phyloP scores from a whole-genome alignment of 1,140 invertebrate genomes.

The Littorina saxatilis region DNA sequence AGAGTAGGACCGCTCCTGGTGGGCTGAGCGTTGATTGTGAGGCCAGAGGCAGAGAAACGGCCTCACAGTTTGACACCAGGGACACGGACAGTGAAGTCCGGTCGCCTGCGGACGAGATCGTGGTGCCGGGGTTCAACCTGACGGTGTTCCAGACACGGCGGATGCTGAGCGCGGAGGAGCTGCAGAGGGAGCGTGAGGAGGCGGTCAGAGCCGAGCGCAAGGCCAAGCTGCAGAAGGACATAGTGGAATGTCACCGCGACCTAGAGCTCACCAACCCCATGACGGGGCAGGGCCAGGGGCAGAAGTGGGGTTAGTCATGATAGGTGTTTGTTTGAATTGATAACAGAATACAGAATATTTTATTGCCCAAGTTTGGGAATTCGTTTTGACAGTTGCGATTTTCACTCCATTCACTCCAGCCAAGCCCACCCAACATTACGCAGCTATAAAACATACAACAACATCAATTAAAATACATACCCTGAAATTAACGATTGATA shows the following conservation, averaged over 20 bases:
- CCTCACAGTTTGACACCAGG: too few relatives aligned
- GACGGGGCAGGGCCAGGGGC: background rate
- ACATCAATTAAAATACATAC: too few relatives aligned
- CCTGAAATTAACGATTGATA: background rate
- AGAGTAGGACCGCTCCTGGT: too few relatives aligned
- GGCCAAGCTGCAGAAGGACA: slow-evolving; percentile 20
- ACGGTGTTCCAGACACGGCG: background rate
- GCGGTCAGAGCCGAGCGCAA: background rate
- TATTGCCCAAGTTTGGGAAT: too few relatives aligned
- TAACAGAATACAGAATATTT: too few relatives aligned
- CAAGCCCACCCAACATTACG: background rate
- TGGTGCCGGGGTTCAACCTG: slow-evolving; percentile 32
- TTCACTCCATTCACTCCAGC: too few relatives aligned
- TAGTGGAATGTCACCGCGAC: background rate
- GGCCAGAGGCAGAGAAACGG: too few relatives aligned
- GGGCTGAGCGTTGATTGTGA: too few relatives aligned
- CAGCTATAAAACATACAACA: background rate
- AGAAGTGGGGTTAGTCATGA: slow-evolving; percentile 13
- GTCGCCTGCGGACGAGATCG: too few relatives aligned
- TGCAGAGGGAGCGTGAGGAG: slow-evolving; percentile 23
- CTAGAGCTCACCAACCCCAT: background rate
- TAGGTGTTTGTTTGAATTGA: background rate
- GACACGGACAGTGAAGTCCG: too few relatives aligned
- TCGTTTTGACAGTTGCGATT: too few relatives aligned
- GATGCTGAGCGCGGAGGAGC: slow-evolving; percentile 19